These are phyloP conservation scores for Lumbricus terrestris DNA, from an alignment of 2,888 invertebrate genomes.

Conservation along the genomic window DNA sequence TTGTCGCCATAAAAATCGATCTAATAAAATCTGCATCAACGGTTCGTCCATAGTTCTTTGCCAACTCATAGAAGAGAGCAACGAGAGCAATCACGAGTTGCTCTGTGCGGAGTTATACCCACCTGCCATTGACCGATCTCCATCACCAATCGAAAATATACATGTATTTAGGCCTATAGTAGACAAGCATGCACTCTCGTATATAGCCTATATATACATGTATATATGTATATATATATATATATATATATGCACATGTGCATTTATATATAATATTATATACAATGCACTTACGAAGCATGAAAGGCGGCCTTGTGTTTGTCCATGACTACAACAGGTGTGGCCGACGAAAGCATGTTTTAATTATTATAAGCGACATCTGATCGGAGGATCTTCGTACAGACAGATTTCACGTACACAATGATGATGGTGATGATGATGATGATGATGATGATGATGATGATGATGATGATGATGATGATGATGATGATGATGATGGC, in stretches of 20 bases:
- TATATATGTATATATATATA: too few species aligned
- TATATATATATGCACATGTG: too few species aligned
- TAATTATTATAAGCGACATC: too few species aligned
- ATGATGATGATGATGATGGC: background rate
- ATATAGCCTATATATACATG: too few species aligned
- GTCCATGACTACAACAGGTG: too few species aligned
- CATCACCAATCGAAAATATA: too few species aligned
- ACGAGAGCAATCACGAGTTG: background rate
- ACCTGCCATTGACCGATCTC: background rate
- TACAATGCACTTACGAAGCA: background rate
- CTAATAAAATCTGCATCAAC: background rate
- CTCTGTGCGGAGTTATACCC: background rate
- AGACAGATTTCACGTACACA: background rate
- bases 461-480: conserved; percentile 24
- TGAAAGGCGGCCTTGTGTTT: background rate
- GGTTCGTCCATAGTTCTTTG: background rate
- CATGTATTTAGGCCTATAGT: too few species aligned
- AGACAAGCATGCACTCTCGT: too few species aligned
- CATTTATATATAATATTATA: too few species aligned
- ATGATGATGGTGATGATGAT: conserved; percentile 27
- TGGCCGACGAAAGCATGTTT: too few species aligned
- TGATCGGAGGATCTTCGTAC: too few species aligned
- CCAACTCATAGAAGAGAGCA: background rate
- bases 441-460: conserved; percentile 28
- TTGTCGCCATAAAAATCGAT: background rate